These are phyloP conservation scores for Heloderma charlesbogerti DNA, from an alignment of 2,113 vertebrate genomes.

Conservation along the genomic window DNA sequence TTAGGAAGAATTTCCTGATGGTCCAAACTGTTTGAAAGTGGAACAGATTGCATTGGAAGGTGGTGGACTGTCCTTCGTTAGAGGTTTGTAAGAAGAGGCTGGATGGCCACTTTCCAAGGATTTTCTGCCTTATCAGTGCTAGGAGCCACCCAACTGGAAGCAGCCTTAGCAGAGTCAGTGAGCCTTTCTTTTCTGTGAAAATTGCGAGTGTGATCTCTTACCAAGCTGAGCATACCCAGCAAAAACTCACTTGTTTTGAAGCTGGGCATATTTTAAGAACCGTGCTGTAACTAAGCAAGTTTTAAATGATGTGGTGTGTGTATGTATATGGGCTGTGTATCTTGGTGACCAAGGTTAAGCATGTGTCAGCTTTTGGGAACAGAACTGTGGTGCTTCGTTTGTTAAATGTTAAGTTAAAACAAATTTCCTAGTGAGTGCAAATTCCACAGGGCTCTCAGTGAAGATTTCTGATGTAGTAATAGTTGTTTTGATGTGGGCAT, in stretches of 20 bases:
- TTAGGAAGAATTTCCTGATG: background rate
- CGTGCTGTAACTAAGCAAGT: slow-evolving; percentile 14
- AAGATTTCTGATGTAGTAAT: slow-evolving; percentile 20
- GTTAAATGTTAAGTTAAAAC: slow-evolving; percentile 59
- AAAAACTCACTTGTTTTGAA: background rate
- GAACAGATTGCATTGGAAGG: background rate
- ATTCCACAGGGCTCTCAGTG: slow-evolving; percentile 10
- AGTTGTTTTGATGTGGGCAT: slow-evolving; percentile 14
- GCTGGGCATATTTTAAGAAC: background rate
- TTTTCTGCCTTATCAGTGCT: background rate
- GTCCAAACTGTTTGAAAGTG: background rate
- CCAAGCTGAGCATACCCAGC: background rate
- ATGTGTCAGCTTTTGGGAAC: slow-evolving; percentile 35
- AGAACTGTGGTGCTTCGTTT: slow-evolving; percentile 37
- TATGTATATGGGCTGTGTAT: accelerated
- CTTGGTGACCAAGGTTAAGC: slow-evolving; percentile 27
- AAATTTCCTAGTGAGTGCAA: background rate
- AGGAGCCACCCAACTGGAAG: background rate
- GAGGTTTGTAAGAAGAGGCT: background rate
- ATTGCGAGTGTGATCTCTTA: background rate
- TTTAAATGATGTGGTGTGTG: slow-evolving; percentile 15
- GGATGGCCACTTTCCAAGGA: background rate
- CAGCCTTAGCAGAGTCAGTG: background rate
- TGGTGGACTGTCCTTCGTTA: background rate
- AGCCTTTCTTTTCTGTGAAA: background rate